Evolutionary conservation across 2,797 vertebrate genomes (phyloP).

Genomic region (Microtus californicus): DNA sequence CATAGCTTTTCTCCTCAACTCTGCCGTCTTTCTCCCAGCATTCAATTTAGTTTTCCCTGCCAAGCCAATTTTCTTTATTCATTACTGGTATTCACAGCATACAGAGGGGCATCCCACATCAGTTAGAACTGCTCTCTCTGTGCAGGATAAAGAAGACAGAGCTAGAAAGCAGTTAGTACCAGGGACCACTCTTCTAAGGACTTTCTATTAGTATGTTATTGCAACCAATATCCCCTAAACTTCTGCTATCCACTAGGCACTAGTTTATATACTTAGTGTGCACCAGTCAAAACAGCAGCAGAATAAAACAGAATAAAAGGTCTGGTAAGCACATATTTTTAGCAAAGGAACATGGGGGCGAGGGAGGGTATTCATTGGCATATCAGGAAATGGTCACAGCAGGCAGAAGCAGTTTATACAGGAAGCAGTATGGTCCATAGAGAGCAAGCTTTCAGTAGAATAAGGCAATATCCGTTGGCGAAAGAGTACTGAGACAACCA

Average conservation of each 20-base stretch:
- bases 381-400: background rate
- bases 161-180: background rate
- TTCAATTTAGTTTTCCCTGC: no score
- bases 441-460: background rate
- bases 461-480: background rate
- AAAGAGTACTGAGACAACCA: background rate
- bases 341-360: background rate
- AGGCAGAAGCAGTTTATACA: background rate
- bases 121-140: background rate
- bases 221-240: constrained; percentile 7
- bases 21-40: no score
- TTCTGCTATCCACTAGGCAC: background rate
- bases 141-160: background rate
- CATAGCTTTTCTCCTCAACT: no score
- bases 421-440: background rate
- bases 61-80: no score
- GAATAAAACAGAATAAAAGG: background rate
- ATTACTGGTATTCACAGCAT: no score
- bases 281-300: background rate
- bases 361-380: background rate
- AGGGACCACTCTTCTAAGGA: background rate
- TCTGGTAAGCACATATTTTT: background rate
- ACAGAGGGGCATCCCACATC: no score
- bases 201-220: background rate
- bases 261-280: background rate